Percentiles rank a stretch among this genome's conserved stretches.
phyloP scores from a whole-genome alignment of 2,888 invertebrate genomes.

The Polietes domitor region DNA sequence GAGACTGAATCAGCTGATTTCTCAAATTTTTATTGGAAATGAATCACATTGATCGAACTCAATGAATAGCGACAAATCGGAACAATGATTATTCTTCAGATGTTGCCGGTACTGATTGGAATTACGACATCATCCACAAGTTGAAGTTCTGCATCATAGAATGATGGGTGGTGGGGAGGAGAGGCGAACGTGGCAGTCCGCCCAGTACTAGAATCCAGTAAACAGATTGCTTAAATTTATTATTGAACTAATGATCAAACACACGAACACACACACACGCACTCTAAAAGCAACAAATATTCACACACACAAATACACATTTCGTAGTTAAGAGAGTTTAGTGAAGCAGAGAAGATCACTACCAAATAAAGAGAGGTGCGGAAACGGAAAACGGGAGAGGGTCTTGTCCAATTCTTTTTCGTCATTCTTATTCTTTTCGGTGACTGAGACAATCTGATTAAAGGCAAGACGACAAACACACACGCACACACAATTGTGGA shows the following conservation, averaged over 20 bases:
- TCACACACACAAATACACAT: not conserved
- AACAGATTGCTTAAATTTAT: not conserved
- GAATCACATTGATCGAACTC: not conserved
- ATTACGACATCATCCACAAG: too few relatives aligned
- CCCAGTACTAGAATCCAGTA: too few relatives aligned
- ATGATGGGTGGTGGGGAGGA: too few relatives aligned
- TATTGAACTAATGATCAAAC: not conserved
- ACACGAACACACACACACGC: not conserved
- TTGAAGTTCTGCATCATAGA: too few relatives aligned
- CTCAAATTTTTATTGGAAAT: not conserved
- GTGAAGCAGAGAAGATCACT: not conserved
- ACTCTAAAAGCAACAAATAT: not conserved
- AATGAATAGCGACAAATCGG: too few relatives aligned
- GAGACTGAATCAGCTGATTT: not conserved
- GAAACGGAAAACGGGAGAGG: not conserved
- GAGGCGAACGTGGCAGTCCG: too few relatives aligned
- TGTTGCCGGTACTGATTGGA: too few relatives aligned
- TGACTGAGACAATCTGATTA: not conserved
- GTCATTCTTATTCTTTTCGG: not conserved
- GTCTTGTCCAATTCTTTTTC: not conserved
- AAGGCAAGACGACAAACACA: not conserved
- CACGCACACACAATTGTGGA: not conserved
- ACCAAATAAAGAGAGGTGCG: not conserved
- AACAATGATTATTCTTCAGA: too few relatives aligned
- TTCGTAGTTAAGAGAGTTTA: not conserved